Conservation (phyloP, 2,113 vertebrate species). For the Antigone vipio region DNA sequence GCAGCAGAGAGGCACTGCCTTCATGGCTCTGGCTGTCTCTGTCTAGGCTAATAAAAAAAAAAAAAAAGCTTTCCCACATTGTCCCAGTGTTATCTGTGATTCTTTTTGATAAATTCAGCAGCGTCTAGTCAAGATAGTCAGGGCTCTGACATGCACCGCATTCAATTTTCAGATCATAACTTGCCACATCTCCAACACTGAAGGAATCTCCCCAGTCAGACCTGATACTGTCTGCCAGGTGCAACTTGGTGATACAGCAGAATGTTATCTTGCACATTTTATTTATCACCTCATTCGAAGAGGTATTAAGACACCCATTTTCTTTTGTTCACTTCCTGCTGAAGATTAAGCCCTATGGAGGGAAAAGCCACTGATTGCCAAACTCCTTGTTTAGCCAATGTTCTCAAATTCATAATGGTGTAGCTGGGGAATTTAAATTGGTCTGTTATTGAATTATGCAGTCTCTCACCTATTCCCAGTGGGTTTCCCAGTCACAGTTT, state of each 20-base stretch:
- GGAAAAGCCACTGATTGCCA: background rate
- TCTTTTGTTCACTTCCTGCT: background rate
- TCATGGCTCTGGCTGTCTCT: background rate
- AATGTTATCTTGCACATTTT: background rate
- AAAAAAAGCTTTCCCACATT: background rate
- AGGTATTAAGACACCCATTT: background rate
- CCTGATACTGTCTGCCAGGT: constrained; percentile 18
- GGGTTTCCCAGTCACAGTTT: background rate
- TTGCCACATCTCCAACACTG: background rate
- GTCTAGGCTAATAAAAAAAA: background rate
- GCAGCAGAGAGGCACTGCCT: background rate
- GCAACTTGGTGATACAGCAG: background rate
- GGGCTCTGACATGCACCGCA: background rate
- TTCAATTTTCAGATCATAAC: constrained; percentile 7
- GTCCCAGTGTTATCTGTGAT: background rate
- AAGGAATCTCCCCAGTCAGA: background rate
- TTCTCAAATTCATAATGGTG: background rate
- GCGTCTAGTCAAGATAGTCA: background rate
- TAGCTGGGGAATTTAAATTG: background rate
- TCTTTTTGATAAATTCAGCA: background rate
- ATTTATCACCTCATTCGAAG: background rate
- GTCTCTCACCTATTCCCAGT: background rate
- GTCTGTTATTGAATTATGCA: background rate
- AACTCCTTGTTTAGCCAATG: background rate
- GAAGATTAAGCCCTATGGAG: constrained; percentile 22